These are phyloP conservation scores for Macrotrachela quadricornifera DNA, from an alignment of 1,140 invertebrate species.

Conservation along the genomic window DNA sequence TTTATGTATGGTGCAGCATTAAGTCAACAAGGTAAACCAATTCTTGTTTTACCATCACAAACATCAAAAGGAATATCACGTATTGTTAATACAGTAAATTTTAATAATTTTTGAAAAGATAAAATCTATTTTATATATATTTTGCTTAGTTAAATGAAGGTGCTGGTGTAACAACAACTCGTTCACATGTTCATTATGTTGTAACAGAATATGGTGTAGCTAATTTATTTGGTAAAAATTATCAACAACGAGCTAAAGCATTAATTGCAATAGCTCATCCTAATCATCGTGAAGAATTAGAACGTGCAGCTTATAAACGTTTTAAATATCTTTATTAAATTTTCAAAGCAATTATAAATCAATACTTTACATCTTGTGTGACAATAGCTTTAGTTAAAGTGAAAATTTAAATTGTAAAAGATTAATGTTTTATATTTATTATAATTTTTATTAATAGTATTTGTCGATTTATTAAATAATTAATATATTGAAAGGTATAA, in stretches of 20 bases:
- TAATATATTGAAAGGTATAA: no score
- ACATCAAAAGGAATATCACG: slow-evolving; percentile 65
- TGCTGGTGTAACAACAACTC: slow-evolving; percentile 74
- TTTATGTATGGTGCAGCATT: slow-evolving; percentile 72
- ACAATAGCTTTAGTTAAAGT: no score
- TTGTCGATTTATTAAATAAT: no score
- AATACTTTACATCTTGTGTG: no score
- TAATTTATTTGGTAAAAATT: slow-evolving; percentile 61
- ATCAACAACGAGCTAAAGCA: slow-evolving; percentile 63
- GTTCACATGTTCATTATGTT: slow-evolving; percentile 73
- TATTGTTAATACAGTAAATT: slow-evolving; percentile 37
- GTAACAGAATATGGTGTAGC: slow-evolving; percentile 81
- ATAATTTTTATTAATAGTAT: no score
- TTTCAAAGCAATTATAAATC: no score
- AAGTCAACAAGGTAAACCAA: slow-evolving; percentile 70
- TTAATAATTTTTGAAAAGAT: no score
- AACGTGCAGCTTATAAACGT: not conserved
- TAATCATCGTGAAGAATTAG: slow-evolving; percentile 40
- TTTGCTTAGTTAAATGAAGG: slow-evolving; percentile 35
- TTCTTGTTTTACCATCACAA: slow-evolving; percentile 65
- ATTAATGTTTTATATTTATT: no score
- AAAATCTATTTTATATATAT: not conserved
- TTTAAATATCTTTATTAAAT: no score
- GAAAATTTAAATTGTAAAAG: no score
- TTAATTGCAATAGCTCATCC: slow-evolving; percentile 74